Conservation (phyloP, 2,113 vertebrate species). For the Halichoerus grypus region DNA sequence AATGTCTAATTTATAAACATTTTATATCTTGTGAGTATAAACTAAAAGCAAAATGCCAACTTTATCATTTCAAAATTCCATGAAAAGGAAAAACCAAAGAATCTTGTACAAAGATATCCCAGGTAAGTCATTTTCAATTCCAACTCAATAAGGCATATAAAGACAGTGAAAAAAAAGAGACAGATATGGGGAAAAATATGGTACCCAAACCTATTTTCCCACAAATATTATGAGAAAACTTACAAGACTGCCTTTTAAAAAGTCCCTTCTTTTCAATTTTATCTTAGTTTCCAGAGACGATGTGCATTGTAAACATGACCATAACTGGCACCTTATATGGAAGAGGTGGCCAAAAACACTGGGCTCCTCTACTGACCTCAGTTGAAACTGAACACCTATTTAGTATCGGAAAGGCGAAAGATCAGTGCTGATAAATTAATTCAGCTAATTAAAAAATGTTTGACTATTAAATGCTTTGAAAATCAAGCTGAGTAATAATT, state of each 20-base stretch:
- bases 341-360: neutral
- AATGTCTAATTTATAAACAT: conserved; percentile 13
- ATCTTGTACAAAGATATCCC: neutral
- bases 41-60: neutral
- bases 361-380: neutral
- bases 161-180: neutral
- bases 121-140: neutral
- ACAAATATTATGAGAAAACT: neutral
- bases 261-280: neutral
- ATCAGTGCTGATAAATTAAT: neutral
- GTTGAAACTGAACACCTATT: neutral
- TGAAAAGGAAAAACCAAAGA: neutral
- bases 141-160: neutral
- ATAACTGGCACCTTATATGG: neutral
- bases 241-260: neutral
- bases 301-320: neutral
- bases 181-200: neutral
- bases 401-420: neutral
- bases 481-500: neutral
- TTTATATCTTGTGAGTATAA: neutral
- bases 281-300: neutral
- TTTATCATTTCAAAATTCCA: neutral
- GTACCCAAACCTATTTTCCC: neutral
- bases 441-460: neutral
- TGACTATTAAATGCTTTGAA: neutral